Base-by-base conservation (phyloP, 1,140 invertebrate species). In the Drosophila pseudoobscura region DNA sequence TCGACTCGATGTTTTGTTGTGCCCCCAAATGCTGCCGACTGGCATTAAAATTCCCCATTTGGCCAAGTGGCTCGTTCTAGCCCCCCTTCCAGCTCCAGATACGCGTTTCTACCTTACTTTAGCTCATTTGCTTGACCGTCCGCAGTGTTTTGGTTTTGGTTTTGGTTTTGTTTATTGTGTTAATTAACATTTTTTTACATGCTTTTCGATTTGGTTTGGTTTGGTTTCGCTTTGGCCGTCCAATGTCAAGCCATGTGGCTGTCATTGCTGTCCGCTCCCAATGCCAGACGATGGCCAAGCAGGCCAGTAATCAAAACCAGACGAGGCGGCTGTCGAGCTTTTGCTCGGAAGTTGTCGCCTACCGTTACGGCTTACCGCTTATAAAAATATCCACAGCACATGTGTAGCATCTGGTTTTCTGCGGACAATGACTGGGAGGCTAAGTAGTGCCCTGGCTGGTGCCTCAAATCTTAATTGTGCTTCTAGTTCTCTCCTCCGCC, bases 301-400 rank as follows among this genome's bases (percentile, higher is more conserved):
- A n/a, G 22, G 71, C 75, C 72, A 77, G 70, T 73, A 73, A 73
- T 73, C 70, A 73, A 73, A 79, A 74, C 80, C 79, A 83, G 75
- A 75, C 80, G 79, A 83, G 79, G 58, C 66, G 62, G 45, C 70
- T 50, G 52, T 43, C 65, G 71, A 35, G 31, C 31, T 35, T 35
- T 35, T 76, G 78, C 65, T 80, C 80, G 80, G 80, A 85, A 84
- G 80, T 84, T 41, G 72, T 17, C 39, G 72, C 58, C 61, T 63
- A 80, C 78, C 63, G 79, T 83, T 74, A 75, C 64, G 76, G 77
- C 80, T 84, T 74, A 75, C 64, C 73, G 77, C 80, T 84, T 84
- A 85, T 76, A 84, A 79, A 75, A 66, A 68, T 55, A 64, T 54
- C 24, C 56, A 57, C n/a, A 35, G 24, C 20, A 62, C 49, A 69